These are phyloP conservation scores for Nomada goodeniana DNA, from an alignment of 2,888 invertebrate species.

Conservation along the genomic window DNA sequence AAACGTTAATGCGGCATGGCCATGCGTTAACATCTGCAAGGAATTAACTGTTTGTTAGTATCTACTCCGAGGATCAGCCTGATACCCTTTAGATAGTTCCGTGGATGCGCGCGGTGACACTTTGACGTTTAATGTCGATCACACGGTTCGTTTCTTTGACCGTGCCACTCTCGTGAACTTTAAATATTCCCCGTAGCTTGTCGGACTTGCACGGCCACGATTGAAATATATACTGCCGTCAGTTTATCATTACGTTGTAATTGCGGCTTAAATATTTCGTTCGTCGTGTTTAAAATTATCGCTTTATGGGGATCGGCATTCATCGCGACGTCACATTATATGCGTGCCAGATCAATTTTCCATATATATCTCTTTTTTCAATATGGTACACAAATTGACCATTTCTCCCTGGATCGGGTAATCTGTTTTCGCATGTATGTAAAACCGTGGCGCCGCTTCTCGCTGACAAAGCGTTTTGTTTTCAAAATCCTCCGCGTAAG, in stretches of 20 bases:
- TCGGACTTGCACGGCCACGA: background rate
- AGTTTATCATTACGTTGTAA: background rate
- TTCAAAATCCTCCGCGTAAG: constrained; percentile 49
- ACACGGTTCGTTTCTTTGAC: background rate
- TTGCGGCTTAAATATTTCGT: background rate
- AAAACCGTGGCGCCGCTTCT: constrained; percentile 48
- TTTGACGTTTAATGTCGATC: constrained; percentile 26
- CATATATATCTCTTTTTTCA: constrained; percentile 11
- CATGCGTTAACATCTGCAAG: constrained; percentile 50
- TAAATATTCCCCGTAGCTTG: background rate
- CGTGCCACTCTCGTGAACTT: background rate
- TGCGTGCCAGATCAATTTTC: constrained; percentile 22
- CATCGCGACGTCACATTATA: background rate
- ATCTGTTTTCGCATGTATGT: constrained; percentile 49
- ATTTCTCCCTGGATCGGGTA: constrained; percentile 21
- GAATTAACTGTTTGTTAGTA: constrained; percentile 52
- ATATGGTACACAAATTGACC: constrained; percentile 31
- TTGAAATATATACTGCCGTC: background rate
- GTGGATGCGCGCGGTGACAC: constrained; percentile 15
- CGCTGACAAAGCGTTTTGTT: constrained; percentile 53
- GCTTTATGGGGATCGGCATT: background rate
- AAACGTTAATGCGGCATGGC: constrained; percentile 38
- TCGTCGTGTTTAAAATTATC: background rate
- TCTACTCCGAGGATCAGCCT: constrained; percentile 29
- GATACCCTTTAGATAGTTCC: constrained; percentile 24